Evolutionary conservation across 1,140 invertebrate species (phyloP), one percentile per base, ranked within the genome.

Genomic region (Cherax quadricarinatus): DNA sequence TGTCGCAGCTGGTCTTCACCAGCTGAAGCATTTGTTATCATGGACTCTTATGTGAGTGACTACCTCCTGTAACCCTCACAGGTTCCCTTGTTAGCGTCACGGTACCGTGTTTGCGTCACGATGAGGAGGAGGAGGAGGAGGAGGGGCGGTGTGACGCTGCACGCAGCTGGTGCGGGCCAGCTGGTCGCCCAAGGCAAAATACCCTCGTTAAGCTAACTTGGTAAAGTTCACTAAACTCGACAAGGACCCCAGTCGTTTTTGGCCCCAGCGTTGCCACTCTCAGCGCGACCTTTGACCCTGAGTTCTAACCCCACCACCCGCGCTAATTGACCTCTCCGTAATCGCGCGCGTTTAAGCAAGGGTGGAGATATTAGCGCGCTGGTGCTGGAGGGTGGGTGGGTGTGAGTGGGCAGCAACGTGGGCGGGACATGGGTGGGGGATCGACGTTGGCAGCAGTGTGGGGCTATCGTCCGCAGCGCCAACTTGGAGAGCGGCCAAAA

Each of bases 181-280:
- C 84, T 86, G 84, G 30, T 75, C 41, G 16, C 84, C 84, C 70
- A 57, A 86, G 84, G 84, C 84, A 86, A 86, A 86, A 86, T 86
- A 86, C 84, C 84, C 84, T 86, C 84, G 84, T 86, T 86, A 86
- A 86, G 57, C 84, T 86, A 86, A 86, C 84, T 86, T 86, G 84
- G 84, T 62, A 86, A 86, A 86, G 62, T 86, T 86, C 84, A 86
- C 84, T 86, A 86, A 86, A 86, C 84, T 86, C 82, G 84, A 86
- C 84, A 86, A 86, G 84, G 84, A 86, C 84, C 84, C 66, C 30
- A 14, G 21, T 48, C n/a, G 62, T 86, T 86, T 86, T 86, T 86
- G 41, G 84, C 48, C 66, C 5, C 84, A 70, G 84, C 51, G 84
- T 86, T 86, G 84, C 84, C 84, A 86, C 41, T 30, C 51, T 24